A percentile compares a stretch with the other conserved stretches of the same genome.
phyloP scores from a whole-genome alignment of 1,140 invertebrate species.

The Antheraea pernyi region DNA sequence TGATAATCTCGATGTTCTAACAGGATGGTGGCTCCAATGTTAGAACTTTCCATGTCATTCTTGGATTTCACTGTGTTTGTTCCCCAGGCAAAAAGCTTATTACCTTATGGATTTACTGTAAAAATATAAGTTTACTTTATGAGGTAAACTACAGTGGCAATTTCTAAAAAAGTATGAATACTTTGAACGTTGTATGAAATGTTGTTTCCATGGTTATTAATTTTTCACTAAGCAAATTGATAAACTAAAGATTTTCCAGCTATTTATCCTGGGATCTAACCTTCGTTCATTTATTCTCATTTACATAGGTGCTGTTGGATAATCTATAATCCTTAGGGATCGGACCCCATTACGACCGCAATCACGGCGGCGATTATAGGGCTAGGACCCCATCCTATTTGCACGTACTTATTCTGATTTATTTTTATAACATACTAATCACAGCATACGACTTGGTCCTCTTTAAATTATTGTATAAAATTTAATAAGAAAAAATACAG shows the following conservation, averaged over 20 bases:
- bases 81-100: too few species aligned
- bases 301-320: neutral
- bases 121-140: too few species aligned
- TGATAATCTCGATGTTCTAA: too few species aligned
- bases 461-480: too few species aligned
- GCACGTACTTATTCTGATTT: neutral
- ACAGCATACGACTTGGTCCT: neutral
- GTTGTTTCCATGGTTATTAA: neutral
- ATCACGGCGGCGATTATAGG: neutral
- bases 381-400: neutral
- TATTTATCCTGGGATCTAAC: neutral
- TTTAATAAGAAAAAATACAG: too few species aligned
- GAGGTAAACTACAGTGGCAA: too few species aligned
- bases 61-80: too few species aligned
- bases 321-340: constrained; percentile 2
- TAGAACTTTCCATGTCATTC: too few species aligned
- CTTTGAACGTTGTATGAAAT: too few species aligned
- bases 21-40: too few species aligned
- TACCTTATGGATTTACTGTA: too few species aligned
- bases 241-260: neutral
- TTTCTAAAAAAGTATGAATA: too few species aligned
- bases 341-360: neutral
- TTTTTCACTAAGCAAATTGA: neutral
- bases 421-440: neutral
- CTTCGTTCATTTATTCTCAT: neutral